phyloP scores from a whole-genome alignment of 2,797 vertebrate species.

The Aviceda cuculoides region DNA sequence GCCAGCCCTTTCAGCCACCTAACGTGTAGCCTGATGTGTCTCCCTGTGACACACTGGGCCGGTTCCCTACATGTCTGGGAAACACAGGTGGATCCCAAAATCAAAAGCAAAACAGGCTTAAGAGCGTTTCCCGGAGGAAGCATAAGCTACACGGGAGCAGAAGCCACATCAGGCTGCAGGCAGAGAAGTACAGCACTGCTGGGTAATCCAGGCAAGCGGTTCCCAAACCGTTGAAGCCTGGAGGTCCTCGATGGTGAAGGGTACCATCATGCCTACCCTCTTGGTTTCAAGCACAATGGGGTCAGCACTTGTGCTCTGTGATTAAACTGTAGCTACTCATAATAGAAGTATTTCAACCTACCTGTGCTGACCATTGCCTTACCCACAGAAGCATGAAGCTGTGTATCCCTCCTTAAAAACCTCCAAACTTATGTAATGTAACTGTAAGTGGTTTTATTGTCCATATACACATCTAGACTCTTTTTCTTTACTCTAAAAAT shows the following conservation, averaged over 20 bases:
- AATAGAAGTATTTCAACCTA: neutral
- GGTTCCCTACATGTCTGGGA: neutral
- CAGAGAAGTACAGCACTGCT: neutral
- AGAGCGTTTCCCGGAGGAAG: neutral
- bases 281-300: neutral
- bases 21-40: accelerated
- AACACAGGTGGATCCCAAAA: neutral
- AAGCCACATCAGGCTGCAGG: neutral
- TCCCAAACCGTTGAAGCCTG: neutral
- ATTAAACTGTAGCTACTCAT: neutral
- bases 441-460: neutral
- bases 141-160: neutral
- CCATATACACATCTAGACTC: neutral
- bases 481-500: neutral
- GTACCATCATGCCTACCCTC: neutral
- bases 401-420: neutral
- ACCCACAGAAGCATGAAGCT: neutral
- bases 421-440: neutral
- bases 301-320: neutral
- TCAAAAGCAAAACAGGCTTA: neutral
- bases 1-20: neutral
- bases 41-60: neutral
- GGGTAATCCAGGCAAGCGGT: neutral
- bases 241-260: neutral
- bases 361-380: neutral